Conservation (phyloP, 2,797 vertebrate species). For the Spea hammondii region DNA sequence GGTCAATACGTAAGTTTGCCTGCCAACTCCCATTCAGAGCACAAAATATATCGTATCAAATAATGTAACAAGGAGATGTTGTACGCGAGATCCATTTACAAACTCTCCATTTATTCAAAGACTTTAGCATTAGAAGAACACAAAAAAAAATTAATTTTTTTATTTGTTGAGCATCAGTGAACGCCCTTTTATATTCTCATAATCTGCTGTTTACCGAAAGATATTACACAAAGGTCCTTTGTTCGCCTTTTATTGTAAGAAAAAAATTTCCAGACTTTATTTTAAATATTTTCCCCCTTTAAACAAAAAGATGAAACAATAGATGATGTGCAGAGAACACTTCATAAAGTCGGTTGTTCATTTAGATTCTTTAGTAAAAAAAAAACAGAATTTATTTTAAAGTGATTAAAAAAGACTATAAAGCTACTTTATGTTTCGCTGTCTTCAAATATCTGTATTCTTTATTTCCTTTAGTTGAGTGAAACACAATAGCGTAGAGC, state of each 20-base stretch:
- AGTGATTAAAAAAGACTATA: constrained; percentile 6
- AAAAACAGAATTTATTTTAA: background rate
- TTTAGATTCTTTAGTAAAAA: background rate
- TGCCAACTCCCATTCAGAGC: no score
- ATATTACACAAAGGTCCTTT: constrained; percentile 22
- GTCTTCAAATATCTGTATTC: background rate
- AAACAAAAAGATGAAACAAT: constrained; percentile 14
- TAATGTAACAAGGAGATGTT: no score
- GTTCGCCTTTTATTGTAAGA: constrained; percentile 2
- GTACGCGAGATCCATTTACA: no score
- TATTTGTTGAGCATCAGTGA: constrained; percentile 2
- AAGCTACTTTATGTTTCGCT: background rate
- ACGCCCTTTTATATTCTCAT: background rate
- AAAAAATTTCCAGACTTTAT: constrained; percentile 12
- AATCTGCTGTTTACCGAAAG: constrained; percentile 9
- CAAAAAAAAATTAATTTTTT: background rate
- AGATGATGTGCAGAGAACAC: background rate
- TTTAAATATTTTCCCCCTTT: background rate
- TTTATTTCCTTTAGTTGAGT: background rate
- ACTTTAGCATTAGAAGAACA: background rate
- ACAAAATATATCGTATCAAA: no score
- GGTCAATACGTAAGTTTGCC: no score
- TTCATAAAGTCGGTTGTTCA: background rate
- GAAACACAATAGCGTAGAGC: background rate
- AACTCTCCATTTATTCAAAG: background rate